Conservation (phyloP, 2,797 vertebrate species). For the Chaetodon trifasciatus region DNA sequence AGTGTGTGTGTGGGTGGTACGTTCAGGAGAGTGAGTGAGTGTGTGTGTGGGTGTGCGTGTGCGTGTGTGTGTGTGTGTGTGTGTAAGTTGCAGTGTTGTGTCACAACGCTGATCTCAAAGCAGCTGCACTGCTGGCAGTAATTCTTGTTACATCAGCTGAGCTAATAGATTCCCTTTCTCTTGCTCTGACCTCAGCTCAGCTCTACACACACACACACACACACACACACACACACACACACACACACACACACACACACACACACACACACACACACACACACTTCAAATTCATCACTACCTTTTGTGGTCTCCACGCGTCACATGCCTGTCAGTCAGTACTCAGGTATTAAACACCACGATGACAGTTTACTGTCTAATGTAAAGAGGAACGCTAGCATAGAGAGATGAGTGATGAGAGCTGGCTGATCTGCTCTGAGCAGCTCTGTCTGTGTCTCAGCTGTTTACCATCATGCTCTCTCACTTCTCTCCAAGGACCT, state of each 20-base stretch:
- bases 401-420: slow-evolving; percentile 4
- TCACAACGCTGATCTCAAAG: slow-evolving; percentile 25
- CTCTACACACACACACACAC: too few species aligned
- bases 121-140: slow-evolving; percentile 22
- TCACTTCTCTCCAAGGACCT: slow-evolving; percentile 53
- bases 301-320: neutral
- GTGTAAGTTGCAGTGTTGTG: neutral
- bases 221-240: too few species aligned
- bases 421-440: slow-evolving; percentile 31
- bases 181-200: neutral
- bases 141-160: slow-evolving; percentile 29
- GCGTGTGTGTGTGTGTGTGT: neutral
- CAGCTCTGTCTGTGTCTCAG: slow-evolving; percentile 21
- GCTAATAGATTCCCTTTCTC: slow-evolving; percentile 12
- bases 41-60: neutral
- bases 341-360: slow-evolving; percentile 5
- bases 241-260: too few species aligned
- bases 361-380: neutral
- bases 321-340: slow-evolving; percentile 34
- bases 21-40: neutral
- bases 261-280: neutral
- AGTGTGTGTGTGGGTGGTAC: neutral
- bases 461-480: slow-evolving; percentile 60
- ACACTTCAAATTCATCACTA: neutral
- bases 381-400: neutral